phyloP scores from a whole-genome alignment of 2,113 vertebrate species.

The Gopherus flavomarginatus region DNA sequence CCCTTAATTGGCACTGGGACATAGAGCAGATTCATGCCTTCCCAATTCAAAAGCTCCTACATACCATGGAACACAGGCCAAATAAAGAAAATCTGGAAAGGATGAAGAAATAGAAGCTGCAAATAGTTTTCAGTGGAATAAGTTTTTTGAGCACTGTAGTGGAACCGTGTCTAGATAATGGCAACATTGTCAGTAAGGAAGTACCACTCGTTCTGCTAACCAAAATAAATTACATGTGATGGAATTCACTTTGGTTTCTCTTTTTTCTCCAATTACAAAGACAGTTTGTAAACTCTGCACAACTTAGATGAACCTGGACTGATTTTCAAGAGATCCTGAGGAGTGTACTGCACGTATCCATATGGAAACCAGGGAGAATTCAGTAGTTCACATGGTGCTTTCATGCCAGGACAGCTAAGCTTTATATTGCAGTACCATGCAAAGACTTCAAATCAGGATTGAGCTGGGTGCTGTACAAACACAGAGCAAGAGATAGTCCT shows the following conservation, averaged over 20 bases:
- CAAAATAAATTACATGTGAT: neutral
- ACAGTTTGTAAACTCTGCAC: neutral
- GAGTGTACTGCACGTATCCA: neutral
- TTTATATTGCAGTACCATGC: neutral
- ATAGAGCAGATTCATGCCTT: neutral
- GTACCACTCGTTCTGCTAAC: neutral
- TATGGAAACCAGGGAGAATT: neutral
- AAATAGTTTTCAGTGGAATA: neutral
- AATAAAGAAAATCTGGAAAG: neutral
- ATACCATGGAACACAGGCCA: neutral
- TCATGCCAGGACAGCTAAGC: neutral
- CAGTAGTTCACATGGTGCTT: accelerated
- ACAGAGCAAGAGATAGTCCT: neutral
- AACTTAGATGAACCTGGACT: neutral
- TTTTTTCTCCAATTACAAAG: neutral
- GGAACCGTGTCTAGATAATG: neutral
- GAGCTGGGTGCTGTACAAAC: neutral
- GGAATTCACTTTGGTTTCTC: neutral
- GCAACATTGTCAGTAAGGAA: neutral
- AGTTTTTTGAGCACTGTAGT: neutral
- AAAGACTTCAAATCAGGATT: neutral
- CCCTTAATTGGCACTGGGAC: neutral
- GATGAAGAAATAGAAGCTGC: neutral
- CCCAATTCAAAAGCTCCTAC: neutral
- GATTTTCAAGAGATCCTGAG: neutral